Evolutionary conservation across 2,113 vertebrate genomes (phyloP).

Genomic region (Equus quagga): DNA sequence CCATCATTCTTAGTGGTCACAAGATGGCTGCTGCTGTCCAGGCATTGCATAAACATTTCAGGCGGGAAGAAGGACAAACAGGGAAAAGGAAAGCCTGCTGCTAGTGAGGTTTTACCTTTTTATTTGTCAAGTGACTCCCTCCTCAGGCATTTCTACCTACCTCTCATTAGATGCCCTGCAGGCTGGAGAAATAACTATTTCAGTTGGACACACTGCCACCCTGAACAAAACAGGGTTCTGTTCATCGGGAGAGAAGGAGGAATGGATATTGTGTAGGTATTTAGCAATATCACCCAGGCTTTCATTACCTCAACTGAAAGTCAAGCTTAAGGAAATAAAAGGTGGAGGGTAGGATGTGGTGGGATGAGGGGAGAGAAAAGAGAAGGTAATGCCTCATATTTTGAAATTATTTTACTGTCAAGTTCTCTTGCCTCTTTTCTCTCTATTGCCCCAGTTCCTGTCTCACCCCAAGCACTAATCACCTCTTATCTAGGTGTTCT

Average conservation of each 20-base stretch:
- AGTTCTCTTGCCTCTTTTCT: not conserved
- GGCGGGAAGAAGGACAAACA: not conserved
- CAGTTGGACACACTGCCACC: too few species aligned
- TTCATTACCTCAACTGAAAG: not conserved
- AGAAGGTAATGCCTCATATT: not conserved
- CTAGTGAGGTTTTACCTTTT: not conserved
- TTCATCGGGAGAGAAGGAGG: not conserved
- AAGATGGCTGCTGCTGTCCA: not conserved
- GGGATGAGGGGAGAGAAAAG: not conserved
- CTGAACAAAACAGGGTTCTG: not conserved
- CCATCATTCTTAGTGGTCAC: not conserved
- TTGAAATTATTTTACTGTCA: not conserved
- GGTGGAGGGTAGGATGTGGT: not conserved
- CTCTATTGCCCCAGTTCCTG: not conserved
- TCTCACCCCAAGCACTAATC: too few species aligned
- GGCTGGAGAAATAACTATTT: not conserved
- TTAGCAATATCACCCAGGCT: not conserved
- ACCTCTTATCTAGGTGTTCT: not conserved
- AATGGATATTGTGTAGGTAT: not conserved
- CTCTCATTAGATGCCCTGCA: not conserved
- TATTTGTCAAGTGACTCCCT: not conserved
- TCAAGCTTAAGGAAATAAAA: not conserved
- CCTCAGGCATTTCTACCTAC: not conserved
- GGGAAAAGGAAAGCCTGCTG: not conserved
- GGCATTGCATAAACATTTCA: not conserved